These are phyloP conservation scores for Sigmodon hispidus DNA, from an alignment of 2,113 vertebrate species.

Conservation along the genomic window DNA sequence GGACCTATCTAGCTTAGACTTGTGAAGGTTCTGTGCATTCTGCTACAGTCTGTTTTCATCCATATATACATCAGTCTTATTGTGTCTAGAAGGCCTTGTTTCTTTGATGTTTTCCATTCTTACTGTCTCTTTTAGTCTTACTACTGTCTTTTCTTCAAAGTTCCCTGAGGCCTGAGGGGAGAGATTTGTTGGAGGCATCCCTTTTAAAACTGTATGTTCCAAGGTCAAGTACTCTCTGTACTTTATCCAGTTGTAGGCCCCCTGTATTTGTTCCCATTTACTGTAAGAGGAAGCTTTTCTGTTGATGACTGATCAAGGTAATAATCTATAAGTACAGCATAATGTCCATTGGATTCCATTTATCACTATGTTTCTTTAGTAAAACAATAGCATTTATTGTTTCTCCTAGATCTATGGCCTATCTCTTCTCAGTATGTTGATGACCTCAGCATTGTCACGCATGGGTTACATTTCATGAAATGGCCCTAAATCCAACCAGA, in stretches of 20 bases:
- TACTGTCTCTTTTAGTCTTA: background rate
- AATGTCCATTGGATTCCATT: background rate
- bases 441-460: background rate
- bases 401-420: background rate
- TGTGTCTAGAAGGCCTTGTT: background rate
- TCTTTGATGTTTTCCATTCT: background rate
- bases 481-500: background rate
- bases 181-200: background rate
- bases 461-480: background rate
- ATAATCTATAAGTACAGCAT: background rate
- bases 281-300: background rate
- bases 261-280: background rate
- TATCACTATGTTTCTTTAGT: background rate
- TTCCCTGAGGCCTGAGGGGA: background rate
- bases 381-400: background rate
- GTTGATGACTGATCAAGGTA: background rate
- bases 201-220: background rate
- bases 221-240: background rate
- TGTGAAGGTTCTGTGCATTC: background rate
- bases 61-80: background rate
- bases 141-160: background rate
- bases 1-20: background rate
- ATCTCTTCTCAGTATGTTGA: background rate
- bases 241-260: too few relatives aligned
- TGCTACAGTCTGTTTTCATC: background rate